A percentile compares a stretch with the other conserved stretches of the same genome.
phyloP scores from a whole-genome alignment of 2,888 invertebrate genomes.

The Beris chalybata region DNA sequence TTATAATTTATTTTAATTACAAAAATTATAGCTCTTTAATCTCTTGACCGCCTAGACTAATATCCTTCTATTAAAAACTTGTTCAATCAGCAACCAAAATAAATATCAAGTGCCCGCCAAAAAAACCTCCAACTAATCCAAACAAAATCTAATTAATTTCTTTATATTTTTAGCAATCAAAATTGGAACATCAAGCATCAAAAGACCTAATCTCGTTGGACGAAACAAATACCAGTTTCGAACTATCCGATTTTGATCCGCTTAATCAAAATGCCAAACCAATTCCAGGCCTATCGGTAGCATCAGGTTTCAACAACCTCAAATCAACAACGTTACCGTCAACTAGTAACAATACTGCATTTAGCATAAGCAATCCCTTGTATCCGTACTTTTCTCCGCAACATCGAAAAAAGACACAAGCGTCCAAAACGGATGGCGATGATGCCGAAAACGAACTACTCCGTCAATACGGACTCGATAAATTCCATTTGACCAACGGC shows the following conservation, averaged over 20 bases:
- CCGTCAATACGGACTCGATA: constrained; percentile 55
- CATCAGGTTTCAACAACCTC: not conserved
- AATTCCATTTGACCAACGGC: constrained; percentile 49
- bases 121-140: too few relatives aligned
- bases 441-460: constrained; percentile 55
- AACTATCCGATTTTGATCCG: constrained; percentile 69
- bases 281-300: constrained; percentile 45
- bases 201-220: constrained; percentile 69
- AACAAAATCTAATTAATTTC: not conserved
- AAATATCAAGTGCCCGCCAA: too few relatives aligned
- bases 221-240: constrained; percentile 66
- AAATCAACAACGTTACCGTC: constrained; percentile 16
- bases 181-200: constrained; percentile 54
- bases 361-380: constrained; percentile 53
- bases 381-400: constrained; percentile 59
- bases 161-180: constrained; percentile 12
- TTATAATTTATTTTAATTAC: too few relatives aligned
- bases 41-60: too few relatives aligned
- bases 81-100: too few relatives aligned
- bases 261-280: constrained; percentile 59
- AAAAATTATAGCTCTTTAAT: too few relatives aligned
- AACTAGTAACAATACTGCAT: not conserved
- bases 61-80: too few relatives aligned
- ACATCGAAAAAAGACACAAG: constrained; percentile 38
- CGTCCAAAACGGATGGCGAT: constrained; percentile 38